phyloP scores from a whole-genome alignment of 2,888 invertebrate genomes.

The Cosmia trapezina region DNA sequence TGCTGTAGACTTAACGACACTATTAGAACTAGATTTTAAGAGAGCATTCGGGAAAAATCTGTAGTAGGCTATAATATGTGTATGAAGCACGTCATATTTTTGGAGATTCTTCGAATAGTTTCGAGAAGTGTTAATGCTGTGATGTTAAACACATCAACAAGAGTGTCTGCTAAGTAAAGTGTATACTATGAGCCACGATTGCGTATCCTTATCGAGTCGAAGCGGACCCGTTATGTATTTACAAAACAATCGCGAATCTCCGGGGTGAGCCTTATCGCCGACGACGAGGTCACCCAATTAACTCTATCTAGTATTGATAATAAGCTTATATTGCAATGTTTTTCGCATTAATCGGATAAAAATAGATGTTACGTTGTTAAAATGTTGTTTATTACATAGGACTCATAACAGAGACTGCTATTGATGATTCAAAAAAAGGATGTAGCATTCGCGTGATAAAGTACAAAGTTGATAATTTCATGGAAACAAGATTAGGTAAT shows the following conservation, averaged over 20 bases:
- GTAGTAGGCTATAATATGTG: no score
- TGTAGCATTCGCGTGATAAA: conserved; percentile 18
- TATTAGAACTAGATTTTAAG: neutral
- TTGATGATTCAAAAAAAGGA: conserved; percentile 12
- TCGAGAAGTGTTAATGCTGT: neutral
- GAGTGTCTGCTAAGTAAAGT: conserved; percentile 51
- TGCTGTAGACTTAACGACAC: conserved; percentile 10
- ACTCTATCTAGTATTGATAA: conserved; percentile 65
- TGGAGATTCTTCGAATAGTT: conserved; percentile 2
- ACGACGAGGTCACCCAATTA: conserved; percentile 70
- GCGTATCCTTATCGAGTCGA: conserved; percentile 57
- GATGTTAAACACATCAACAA: conserved; percentile 11
- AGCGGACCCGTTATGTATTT: conserved; percentile 60
- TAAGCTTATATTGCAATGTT: conserved; percentile 65
- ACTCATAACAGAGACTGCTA: neutral
- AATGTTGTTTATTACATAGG: conserved; percentile 26
- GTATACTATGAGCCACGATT: conserved; percentile 45
- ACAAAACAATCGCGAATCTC: conserved; percentile 64
- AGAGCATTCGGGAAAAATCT: no score
- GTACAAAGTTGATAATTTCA: conserved; percentile 25
- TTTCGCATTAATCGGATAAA: conserved; percentile 63
- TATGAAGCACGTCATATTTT: neutral
- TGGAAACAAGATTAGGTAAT: conserved; percentile 42
- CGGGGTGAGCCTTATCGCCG: conserved; percentile 59
- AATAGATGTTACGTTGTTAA: conserved; percentile 48